Evolutionary conservation across 53 echinoderm and acorn worm genomes (phyloP).

Genomic region (Henricia sp.): DNA sequence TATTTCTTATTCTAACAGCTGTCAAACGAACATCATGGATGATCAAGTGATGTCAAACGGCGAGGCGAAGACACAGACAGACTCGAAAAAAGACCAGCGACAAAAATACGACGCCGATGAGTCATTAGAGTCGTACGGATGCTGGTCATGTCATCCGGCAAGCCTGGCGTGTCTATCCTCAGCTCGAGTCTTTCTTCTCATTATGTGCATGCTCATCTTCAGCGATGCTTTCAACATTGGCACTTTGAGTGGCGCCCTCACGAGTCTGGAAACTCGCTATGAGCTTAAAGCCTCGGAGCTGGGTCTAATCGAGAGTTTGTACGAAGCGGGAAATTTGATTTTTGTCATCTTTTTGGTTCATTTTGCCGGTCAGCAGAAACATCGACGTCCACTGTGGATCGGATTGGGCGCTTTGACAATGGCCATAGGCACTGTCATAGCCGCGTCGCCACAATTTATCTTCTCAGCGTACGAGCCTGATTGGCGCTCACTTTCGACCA

Average conservation of each 20-base stretch:
- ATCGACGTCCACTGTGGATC: constrained; percentile 75
- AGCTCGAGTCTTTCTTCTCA: constrained; percentile 45
- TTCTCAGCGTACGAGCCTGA: constrained; percentile 65
- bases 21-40: too few relatives aligned
- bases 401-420: constrained; percentile 73
- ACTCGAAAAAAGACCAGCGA: too few relatives aligned
- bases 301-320: constrained; percentile 71
- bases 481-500: constrained; percentile 9
- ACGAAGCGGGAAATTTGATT: constrained; percentile 65
- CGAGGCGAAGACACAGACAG: too few relatives aligned
- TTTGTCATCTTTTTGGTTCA: constrained; percentile 72
- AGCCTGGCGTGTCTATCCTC: constrained; percentile 25
- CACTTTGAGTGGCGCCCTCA: constrained; percentile 72
- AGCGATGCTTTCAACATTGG: constrained; percentile 73
- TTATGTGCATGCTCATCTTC: constrained; percentile 63
- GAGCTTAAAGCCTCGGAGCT: constrained; percentile 69
- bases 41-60: too few relatives aligned
- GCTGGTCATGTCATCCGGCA: constrained; percentile 29
- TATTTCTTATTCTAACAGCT: too few relatives aligned
- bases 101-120: too few relatives aligned
- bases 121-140: too few relatives aligned
- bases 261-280: constrained; percentile 78
- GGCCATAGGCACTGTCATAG: constrained; percentile 68
- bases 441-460: constrained; percentile 71
- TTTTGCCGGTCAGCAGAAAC: constrained; percentile 65